Base-by-base conservation (phyloP, 2,113 vertebrate species). In the Brienomyrus longianalis region DNA sequence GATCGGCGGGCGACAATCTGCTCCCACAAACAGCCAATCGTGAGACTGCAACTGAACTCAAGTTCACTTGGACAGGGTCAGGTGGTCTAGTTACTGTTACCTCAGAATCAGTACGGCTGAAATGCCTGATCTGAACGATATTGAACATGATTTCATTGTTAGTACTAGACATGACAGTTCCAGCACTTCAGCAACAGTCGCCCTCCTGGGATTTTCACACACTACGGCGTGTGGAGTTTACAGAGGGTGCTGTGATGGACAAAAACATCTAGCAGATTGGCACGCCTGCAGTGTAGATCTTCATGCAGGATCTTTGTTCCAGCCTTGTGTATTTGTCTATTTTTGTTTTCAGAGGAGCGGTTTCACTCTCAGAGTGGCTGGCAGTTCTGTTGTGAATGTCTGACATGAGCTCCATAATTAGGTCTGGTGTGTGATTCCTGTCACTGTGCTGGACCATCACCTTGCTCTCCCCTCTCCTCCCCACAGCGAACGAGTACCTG, bases 401-500 rank as follows among this genome's bases (percentile, higher is more conserved):
- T 10, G 59, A 66, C 59, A 27, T 27, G 70, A 35, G 70, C 66
- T 35, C 10, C 13, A 11, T 39, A 31, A 39, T 77, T 7, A 35
- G 3, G 31, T 19, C 70, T 77, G 27, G 31, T 77, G 13, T 39
- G n/a, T 77, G 70, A 77, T 77, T 77, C 70, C 35, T 77, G 2
- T 35, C 11, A 77, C 70, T 77, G 70, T 15, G 2, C 70, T 77
- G 35, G 70, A 84, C 9, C 23, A 13, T 48, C 21, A 23, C 54
- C 19, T 23, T 27, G n/a, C 70, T 83, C 13, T 86, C 70, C 86
- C 11, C 56, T 10, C 47, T 11, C 87, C 1, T 13, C 11, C 74
- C 90, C 89, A 21, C 95, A 99, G 98, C 98, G 94, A 99, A 99
- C 93, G 99, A 98, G 95, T 99, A 99, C 96, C 95, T 99, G 95